Evolutionary conservation across 2,113 vertebrate species (phyloP), one percentile per base, ranked within the genome.

Genomic region (Brienomyrus longianalis): DNA sequence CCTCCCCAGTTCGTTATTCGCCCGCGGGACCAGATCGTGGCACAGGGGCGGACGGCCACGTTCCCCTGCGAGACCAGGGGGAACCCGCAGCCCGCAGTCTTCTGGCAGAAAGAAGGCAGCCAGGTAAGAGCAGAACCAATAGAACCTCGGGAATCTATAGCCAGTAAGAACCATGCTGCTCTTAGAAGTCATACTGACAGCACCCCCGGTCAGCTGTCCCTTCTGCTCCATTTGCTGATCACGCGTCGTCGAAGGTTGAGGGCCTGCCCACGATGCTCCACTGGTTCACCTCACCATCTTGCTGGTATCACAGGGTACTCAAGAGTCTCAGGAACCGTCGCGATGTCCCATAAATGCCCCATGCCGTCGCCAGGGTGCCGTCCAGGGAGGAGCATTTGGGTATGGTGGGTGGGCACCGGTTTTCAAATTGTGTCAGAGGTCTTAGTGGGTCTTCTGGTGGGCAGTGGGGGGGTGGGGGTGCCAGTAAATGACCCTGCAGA

Each of bases 61-160:
- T 99, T 99, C 94, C 98, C 98, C 23, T 99, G 98, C 94, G 98
- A 99, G 96, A 98, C 98, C 86, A 99, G 98, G 95, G 98, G 98
- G 92, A 99, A 99, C 92, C 98, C 98, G 23, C 98, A 99, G 90
- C 98, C 98, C 86, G 98, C 98, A 52, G 98, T 99, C 88, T 99
- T 99, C 95, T 99, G 98, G 98, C 98, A 99, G 93, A 99, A 97
- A 92, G 98, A 99, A 94, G 98, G 98, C 89, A 99, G 97, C 92
- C 98, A 99, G 97, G 98, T 99, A 94, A 91, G 94, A 83, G 45
- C 39, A 48, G 23, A 84, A 84, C 19, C 83, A 27, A 48, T 1
- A 83, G 15, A 27, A 48, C 39, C 43, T 83, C 4, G 5, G 21
- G 17, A 11, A 70, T 9, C 27, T 74, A 15, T 35, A 7, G 11